Evolutionary conservation across 2,888 invertebrate species (phyloP).

Genomic region (Mystacides longicornis): DNA sequence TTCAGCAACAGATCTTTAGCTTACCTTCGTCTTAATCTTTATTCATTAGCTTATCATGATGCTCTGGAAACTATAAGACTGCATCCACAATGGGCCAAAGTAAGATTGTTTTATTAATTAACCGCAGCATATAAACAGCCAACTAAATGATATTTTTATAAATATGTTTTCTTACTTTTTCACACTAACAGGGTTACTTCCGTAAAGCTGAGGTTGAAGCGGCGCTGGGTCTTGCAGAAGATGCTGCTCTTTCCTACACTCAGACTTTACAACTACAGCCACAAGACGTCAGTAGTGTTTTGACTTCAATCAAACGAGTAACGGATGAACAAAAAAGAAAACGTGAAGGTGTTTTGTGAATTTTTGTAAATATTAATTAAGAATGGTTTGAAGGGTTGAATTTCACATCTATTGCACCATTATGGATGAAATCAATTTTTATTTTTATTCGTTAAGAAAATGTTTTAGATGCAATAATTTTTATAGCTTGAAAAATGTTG

Average conservation of each 20-base stretch:
- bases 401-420: too few species aligned
- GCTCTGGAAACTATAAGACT: constrained; percentile 67
- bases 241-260: constrained; percentile 62
- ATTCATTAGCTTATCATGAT: constrained; percentile 69
- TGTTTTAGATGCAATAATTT: too few species aligned
- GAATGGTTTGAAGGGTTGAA: too few species aligned
- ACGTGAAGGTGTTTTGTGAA: constrained; percentile 53
- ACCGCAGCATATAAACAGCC: neutral
- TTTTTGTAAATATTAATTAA: too few species aligned
- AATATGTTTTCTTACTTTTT: neutral
- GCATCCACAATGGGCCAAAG: constrained; percentile 75
- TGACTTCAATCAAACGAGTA: constrained; percentile 51
- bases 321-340: constrained; percentile 54
- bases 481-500: too few species aligned
- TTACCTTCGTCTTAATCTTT: constrained; percentile 70
- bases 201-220: constrained; percentile 65
- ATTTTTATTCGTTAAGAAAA: too few species aligned
- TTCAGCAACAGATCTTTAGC: constrained; percentile 77
- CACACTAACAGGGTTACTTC: constrained; percentile 55
- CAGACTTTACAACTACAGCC: constrained; percentile 61
- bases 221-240: constrained; percentile 57
- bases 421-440: too few species aligned
- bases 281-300: constrained; percentile 55
- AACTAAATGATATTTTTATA: neutral
- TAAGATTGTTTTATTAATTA: constrained; percentile 31